Evolutionary conservation across 2,113 vertebrate genomes (phyloP).

Genomic region (Cryptomyrus ogoouensis): DNA sequence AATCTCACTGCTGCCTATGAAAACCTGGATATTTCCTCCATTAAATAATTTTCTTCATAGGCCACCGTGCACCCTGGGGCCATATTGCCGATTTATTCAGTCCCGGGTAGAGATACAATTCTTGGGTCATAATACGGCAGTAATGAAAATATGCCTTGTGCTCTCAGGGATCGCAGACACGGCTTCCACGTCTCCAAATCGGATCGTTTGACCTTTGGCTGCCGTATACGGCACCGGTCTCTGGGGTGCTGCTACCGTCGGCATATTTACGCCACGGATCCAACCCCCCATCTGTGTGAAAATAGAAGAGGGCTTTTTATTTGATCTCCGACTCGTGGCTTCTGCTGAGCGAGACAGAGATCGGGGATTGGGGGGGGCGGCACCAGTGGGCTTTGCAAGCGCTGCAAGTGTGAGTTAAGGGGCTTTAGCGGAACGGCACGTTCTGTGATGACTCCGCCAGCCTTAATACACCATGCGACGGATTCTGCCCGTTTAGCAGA

Average conservation of each 20-base stretch:
- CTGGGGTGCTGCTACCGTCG: background rate
- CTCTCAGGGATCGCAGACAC: background rate
- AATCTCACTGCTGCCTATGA: background rate
- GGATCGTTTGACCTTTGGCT: constrained; percentile 1
- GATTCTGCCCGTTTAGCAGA: constrained; percentile 17
- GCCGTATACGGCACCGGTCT: background rate
- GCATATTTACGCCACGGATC: constrained; percentile 8
- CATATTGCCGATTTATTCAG: background rate
- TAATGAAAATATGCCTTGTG: background rate
- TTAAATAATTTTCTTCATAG: constrained; percentile 2
- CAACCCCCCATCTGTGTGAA: background rate
- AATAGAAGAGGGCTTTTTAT: constrained; percentile 11
- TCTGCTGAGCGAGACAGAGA: background rate
- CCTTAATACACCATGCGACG: constrained; percentile 17
- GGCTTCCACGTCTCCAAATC: background rate
- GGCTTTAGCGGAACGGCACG: background rate
- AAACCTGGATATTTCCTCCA: background rate
- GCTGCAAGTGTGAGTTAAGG: constrained; percentile 14
- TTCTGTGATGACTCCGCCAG: constrained; percentile 5
- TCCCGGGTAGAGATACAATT: background rate
- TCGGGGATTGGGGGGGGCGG: constrained; percentile 1
- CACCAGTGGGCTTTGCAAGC: constrained; percentile 17
- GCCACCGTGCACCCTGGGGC: background rate
- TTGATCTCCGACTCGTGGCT: background rate
- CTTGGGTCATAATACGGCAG: background rate